Evolutionary conservation across 2,113 vertebrate species (phyloP).

Genomic region (Python bivittatus): DNA sequence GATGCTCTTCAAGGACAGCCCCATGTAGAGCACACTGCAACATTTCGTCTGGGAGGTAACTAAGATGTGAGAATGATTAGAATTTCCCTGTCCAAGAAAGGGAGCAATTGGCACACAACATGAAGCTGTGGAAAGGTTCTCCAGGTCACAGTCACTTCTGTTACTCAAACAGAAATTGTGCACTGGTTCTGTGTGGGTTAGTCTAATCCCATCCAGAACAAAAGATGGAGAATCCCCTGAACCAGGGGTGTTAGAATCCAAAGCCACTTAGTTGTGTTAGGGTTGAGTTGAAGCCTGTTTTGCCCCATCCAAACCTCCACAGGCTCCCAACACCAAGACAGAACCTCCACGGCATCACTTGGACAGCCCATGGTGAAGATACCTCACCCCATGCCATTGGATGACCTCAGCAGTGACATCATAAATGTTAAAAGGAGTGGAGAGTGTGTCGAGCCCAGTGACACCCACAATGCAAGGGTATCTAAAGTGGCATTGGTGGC

Average conservation of each 20-base stretch:
- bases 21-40: background rate
- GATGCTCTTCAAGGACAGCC: background rate
- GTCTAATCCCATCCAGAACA: background rate
- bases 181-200: background rate
- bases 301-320: background rate
- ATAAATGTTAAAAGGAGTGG: background rate
- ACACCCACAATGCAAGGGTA: background rate
- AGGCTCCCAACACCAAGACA: background rate
- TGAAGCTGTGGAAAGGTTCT: background rate
- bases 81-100: background rate
- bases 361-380: background rate
- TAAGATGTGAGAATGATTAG: no score
- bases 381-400: background rate
- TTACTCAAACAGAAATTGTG: background rate
- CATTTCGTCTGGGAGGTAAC: background rate
- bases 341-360: background rate
- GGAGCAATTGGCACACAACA: no score
- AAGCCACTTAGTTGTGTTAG: background rate
- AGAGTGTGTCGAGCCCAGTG: background rate
- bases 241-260: background rate
- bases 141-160: background rate
- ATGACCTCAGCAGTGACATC: background rate
- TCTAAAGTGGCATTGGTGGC: background rate
- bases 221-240: background rate
- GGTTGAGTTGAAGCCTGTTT: background rate